These are phyloP conservation scores for Ceraclea dissimilis DNA, from an alignment of 2,888 invertebrate genomes.

Conservation along the genomic window DNA sequence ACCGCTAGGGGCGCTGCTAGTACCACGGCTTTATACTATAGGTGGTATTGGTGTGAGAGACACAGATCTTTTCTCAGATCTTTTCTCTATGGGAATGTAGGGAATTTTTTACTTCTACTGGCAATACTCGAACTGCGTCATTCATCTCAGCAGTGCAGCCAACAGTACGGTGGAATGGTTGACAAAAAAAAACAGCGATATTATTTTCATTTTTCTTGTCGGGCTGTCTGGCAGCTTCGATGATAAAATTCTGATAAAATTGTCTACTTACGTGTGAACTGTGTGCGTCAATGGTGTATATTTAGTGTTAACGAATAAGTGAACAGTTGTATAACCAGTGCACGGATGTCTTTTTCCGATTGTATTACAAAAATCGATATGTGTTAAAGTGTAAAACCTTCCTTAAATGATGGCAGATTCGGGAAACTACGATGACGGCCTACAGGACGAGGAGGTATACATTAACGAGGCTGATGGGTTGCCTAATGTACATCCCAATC, in stretches of 20 bases:
- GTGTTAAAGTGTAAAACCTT: constrained; percentile 17
- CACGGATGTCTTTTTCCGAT: constrained; percentile 15
- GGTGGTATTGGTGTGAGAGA: too few relatives aligned
- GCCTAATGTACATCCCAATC: constrained; percentile 76
- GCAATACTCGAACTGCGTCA: too few relatives aligned
- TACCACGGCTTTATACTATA: too few relatives aligned
- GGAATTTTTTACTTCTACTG: too few relatives aligned
- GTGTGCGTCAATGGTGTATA: constrained; percentile 19
- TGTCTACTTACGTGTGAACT: constrained; percentile 6
- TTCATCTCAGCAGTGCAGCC: too few relatives aligned
- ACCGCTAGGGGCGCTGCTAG: too few relatives aligned
- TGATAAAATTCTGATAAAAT: constrained; percentile 3
- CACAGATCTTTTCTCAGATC: too few relatives aligned
- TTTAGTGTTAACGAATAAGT: constrained; percentile 12
- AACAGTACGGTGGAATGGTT: too few relatives aligned
- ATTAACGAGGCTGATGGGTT: constrained; percentile 81
- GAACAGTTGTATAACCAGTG: constrained; percentile 16
- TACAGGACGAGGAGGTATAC: constrained; percentile 63
- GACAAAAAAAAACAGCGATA: too few relatives aligned
- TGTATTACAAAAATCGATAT: constrained; percentile 22
- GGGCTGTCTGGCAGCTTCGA: constrained; percentile 10
- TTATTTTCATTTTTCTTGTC: too few relatives aligned
- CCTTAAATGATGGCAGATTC: constrained; percentile 21
- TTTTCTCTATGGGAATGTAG: too few relatives aligned
- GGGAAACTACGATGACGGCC: constrained; percentile 19